phyloP scores from a whole-genome alignment of 2,113 vertebrate species.

The Gila orcuttii region DNA sequence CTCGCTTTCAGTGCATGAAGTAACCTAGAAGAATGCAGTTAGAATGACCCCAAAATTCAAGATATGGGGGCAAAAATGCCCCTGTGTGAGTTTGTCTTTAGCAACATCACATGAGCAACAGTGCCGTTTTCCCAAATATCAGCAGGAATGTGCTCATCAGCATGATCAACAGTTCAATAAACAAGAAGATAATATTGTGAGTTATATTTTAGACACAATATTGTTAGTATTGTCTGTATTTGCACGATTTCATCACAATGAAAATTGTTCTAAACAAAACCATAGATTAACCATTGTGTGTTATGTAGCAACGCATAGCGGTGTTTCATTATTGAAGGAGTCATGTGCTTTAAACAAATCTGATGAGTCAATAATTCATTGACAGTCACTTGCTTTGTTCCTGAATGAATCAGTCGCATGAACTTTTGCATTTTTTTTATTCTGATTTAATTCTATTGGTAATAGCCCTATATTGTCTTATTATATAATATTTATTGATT shows the following conservation, averaged over 20 bases:
- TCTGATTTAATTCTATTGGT: no score
- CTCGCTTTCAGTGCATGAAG: neutral
- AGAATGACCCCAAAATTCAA: neutral
- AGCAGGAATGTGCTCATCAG: neutral
- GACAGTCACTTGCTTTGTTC: no score
- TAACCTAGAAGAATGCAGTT: neutral
- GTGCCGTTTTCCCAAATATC: neutral
- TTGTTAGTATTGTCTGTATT: neutral
- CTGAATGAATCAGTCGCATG: no score
- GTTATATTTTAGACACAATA: neutral
- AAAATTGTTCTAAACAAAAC: neutral
- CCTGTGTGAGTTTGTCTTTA: neutral
- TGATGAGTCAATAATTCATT: neutral
- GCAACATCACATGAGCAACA: neutral
- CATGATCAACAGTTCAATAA: neutral
- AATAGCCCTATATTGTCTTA: no score
- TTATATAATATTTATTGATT: no score
- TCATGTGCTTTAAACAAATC: neutral
- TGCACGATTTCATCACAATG: neutral
- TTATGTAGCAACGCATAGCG: neutral
- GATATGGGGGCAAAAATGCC: neutral
- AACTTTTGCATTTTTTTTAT: no score
- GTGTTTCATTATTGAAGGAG: neutral
- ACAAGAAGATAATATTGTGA: neutral
- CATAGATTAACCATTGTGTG: neutral